These are phyloP conservation scores for Thyatira batis DNA, from an alignment of 2,888 invertebrate species.

Conservation along the genomic window DNA sequence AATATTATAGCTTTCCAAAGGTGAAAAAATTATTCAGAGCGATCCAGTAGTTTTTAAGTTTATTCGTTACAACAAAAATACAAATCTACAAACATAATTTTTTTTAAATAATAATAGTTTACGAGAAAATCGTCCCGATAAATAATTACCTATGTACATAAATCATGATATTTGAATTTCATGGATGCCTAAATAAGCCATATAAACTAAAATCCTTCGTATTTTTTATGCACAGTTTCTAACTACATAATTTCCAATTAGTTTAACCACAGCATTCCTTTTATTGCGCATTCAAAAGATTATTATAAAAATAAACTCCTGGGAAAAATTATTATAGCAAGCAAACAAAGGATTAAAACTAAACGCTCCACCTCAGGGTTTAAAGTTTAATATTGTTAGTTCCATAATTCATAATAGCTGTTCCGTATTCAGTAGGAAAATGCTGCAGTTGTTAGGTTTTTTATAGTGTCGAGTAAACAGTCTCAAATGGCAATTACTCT, in stretches of 20 bases:
- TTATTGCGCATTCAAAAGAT: not conserved
- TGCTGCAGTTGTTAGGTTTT: slow-evolving; percentile 38
- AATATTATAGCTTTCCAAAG: too few relatives aligned
- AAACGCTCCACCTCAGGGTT: not conserved
- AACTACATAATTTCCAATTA: not conserved
- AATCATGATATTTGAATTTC: too few relatives aligned
- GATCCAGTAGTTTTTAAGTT: too few relatives aligned
- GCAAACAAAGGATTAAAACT: not conserved
- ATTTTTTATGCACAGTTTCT: too few relatives aligned
- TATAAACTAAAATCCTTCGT: too few relatives aligned
- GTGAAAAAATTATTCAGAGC: too few relatives aligned
- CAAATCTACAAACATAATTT: too few relatives aligned
- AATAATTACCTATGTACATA: too few relatives aligned
- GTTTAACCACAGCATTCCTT: not conserved
- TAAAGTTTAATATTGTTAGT: slow-evolving; percentile 22
- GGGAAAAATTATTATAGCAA: not conserved
- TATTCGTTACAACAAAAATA: too few relatives aligned
- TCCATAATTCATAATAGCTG: slow-evolving; percentile 22
- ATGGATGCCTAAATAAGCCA: too few relatives aligned
- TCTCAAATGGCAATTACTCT: slow-evolving; percentile 58
- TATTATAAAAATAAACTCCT: not conserved
- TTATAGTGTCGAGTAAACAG: slow-evolving; percentile 37
- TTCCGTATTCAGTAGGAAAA: slow-evolving; percentile 31
- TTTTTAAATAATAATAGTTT: too few relatives aligned
- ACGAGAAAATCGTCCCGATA: too few relatives aligned